Evolutionary conservation across 2,888 invertebrate genomes (phyloP), one percentile per base, ranked within the genome.

Genomic region (Pycnomerus fuliginosus): DNA sequence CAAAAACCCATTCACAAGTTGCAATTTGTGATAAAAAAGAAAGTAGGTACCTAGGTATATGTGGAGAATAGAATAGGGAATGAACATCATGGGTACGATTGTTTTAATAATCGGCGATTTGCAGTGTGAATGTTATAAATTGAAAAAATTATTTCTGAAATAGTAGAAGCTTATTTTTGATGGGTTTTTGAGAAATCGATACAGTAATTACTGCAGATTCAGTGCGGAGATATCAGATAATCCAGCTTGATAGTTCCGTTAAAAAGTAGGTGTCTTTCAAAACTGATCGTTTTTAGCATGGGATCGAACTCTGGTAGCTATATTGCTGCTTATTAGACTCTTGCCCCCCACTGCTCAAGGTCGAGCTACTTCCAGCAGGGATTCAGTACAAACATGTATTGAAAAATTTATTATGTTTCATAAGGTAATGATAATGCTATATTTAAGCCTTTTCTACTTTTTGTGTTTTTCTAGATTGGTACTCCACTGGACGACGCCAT

Each of bases 231-330:
- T n/a, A n/a, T n/a, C n/a, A n/a, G n/a, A n/a, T n/a, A n/a, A n/a
- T n/a, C n/a, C n/a, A n/a, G n/a, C n/a, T n/a, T n/a, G n/a, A n/a
- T n/a, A n/a, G n/a, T n/a, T n/a, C n/a, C n/a, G n/a, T n/a, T n/a
- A n/a, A n/a, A n/a, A n/a, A n/a, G n/a, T n/a, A n/a, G n/a, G n/a
- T n/a, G n/a, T n/a, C n/a, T n/a, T n/a, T n/a, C n/a, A n/a, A n/a
- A n/a, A n/a, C n/a, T n/a, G n/a, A n/a, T n/a, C n/a, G n/a, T 27
- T 27, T 27, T 10, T 27, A 27, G 27, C 10, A 7, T 27, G 27
- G 27, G 27, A 27, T 10, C 4, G 12, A 7, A 27, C 7, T 4
- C 4, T 11, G 5, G n/a, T 10, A 7, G 27, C 27, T 4, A 4
- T 10, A 7, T 27, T 27, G 10, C 4, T 11, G n/a, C 10, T 27